Base-by-base conservation (phyloP, 1,140 invertebrate genomes). In the Andricus grossulariae region DNA sequence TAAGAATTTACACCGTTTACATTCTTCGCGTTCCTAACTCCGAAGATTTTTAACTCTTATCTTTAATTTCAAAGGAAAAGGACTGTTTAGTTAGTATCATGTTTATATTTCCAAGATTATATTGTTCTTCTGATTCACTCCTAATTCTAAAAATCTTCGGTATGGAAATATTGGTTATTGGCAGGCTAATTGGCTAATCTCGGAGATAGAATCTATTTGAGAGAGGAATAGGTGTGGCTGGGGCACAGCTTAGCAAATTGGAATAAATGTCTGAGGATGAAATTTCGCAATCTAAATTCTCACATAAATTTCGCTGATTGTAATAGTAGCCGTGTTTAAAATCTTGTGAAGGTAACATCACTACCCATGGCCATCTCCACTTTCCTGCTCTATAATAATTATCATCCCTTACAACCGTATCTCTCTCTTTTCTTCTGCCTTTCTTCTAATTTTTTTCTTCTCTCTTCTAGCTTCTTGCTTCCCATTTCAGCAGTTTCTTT, bases 371-470 rank as follows among this genome's bases (percentile, higher is more conserved):
- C 54, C 32, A 60, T 76, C 76, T 70, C 70, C 75, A 39, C 77
- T 79, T 76, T 74, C 75, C 82, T 72, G 84, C 82, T 86, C 86
- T 85, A 80, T 85, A 88, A 90, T 90, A 85, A 89, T 87, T 86
- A 87, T 84, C 85, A 76, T 78, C 81, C 77, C 80, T 85, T 79
- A 71, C 80, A 73, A 78, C 50, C 16, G 25, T 32, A 32, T 75
- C 50, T 50, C 19, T 60, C 50, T 45, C 19, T 72, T 75, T 72
- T 32, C 19, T 60, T 32, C 11, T 19, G 8, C 57, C 78, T 75
- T 74, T 77, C 39, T 15, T 25, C 5, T 15, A 25, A 25, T 32
- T 66, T 11, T 18, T 72, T 66, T 71, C 15, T 74, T 54, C 25
- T 74, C 49, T 72, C 21, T 72, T 54, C 79, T 19, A 50, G 72